Evolutionary conservation across 2,888 invertebrate genomes (phyloP).

Genomic region (Nemapogon koenigi): DNA sequence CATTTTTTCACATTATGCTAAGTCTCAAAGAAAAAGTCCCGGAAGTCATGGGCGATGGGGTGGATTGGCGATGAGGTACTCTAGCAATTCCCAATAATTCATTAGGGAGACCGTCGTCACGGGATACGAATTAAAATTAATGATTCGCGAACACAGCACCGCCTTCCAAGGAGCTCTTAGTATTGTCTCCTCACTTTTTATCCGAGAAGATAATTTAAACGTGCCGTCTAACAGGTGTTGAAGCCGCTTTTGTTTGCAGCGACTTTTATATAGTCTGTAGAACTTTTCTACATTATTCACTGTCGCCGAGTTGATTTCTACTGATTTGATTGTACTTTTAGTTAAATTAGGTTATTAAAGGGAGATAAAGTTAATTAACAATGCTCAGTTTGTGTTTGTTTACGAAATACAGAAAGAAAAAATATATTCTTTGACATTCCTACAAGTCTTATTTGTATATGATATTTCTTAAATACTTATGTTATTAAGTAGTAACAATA

Average conservation of each 20-base stretch:
- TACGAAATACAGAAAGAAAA: too few relatives aligned
- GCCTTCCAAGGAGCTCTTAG: constrained; percentile 44
- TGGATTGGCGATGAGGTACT: constrained; percentile 23
- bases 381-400: too few relatives aligned
- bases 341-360: constrained; percentile 4
- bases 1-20: constrained; percentile 63
- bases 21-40: constrained; percentile 54
- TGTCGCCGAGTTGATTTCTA: constrained; percentile 3
- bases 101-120: constrained; percentile 53
- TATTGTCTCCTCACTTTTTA: constrained; percentile 55
- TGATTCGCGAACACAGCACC: constrained; percentile 54
- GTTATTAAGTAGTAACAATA: too few relatives aligned
- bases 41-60: constrained; percentile 36
- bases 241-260: constrained; percentile 37
- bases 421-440: too few relatives aligned
- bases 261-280: constrained; percentile 6
- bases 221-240: constrained; percentile 45
- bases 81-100: constrained; percentile 60
- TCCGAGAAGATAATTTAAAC: constrained; percentile 45
- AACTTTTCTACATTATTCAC: constrained; percentile 5
- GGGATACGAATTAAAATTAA: constrained; percentile 63
- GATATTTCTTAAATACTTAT: too few relatives aligned
- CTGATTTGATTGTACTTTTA: constrained; percentile 7
- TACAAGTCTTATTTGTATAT: too few relatives aligned
- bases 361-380: too few relatives aligned